These are phyloP conservation scores for Anomalospiza imberbis DNA, from an alignment of 2,797 vertebrate species.

Conservation along the genomic window DNA sequence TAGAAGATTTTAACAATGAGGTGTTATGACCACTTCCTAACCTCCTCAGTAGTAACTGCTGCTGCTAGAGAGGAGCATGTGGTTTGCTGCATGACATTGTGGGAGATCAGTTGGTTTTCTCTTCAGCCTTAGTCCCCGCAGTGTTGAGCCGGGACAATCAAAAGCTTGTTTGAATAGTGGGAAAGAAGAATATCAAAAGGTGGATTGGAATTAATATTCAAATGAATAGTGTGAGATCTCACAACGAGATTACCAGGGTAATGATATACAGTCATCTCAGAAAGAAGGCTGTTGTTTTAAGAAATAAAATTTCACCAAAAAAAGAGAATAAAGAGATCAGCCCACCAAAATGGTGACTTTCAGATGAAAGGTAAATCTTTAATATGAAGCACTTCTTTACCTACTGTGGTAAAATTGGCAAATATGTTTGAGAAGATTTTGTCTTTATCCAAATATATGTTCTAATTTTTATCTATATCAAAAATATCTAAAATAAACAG, in stretches of 20 bases:
- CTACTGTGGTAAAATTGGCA: constrained; percentile 19
- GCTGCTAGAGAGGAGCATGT: not conserved
- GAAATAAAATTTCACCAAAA: constrained; percentile 51
- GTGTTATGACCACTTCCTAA: constrained; percentile 22
- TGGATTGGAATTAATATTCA: constrained; percentile 55
- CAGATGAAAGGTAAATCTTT: constrained; percentile 60
- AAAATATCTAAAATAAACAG: constrained; percentile 57
- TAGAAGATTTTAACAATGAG: constrained; percentile 23
- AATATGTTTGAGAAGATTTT: constrained; percentile 44
- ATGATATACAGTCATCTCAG: constrained; percentile 36
- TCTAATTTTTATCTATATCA: not conserved
- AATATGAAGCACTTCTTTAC: constrained; percentile 42
- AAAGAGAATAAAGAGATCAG: constrained; percentile 56
- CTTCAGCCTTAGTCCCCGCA: not conserved
- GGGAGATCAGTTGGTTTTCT: not conserved
- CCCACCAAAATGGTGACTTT: constrained; percentile 19
- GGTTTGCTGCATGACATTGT: not conserved
- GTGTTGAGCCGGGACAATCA: constrained; percentile 43
- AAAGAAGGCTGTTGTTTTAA: constrained; percentile 59
- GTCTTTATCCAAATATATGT: constrained; percentile 31
- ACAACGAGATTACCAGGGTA: constrained; percentile 64
- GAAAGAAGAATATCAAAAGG: constrained; percentile 66
- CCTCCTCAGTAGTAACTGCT: not conserved
- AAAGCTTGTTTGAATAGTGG: constrained; percentile 59
- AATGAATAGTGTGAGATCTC: constrained; percentile 66